Percentiles rank a stretch among this genome's conserved stretches.
Conservation (phyloP, 2,888 invertebrate species). For the Caenorhabditis sp. region DNA sequence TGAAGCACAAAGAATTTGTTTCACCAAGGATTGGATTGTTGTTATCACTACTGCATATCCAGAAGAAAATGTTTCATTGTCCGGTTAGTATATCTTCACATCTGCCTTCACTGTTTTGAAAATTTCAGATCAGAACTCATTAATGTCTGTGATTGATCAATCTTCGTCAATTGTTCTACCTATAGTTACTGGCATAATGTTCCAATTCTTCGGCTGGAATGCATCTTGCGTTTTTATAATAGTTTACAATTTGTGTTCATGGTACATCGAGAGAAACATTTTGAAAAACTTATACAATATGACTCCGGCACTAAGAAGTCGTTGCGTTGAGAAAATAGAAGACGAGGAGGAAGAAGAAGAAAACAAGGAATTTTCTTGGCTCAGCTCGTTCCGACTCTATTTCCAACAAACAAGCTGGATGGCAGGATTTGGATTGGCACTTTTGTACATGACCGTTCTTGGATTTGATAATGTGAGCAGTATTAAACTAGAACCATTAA, state of each 20-base stretch:
- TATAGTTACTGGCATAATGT: slow-evolving; percentile 44
- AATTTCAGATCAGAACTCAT: slow-evolving; percentile 59
- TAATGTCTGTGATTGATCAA: slow-evolving; percentile 57
- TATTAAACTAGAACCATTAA: no score
- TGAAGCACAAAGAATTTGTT: slow-evolving; percentile 63
- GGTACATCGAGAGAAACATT: slow-evolving; percentile 55
- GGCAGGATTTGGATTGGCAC: slow-evolving; percentile 59
- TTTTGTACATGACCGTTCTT: slow-evolving; percentile 65
- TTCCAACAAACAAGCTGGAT: slow-evolving; percentile 51
- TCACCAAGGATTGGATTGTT: slow-evolving; percentile 67
- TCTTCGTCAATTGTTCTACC: slow-evolving; percentile 52
- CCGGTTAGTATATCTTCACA: not conserved
- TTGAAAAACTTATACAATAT: slow-evolving; percentile 46
- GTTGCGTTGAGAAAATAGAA: slow-evolving; percentile 3
- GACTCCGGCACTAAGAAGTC: slow-evolving; percentile 29
- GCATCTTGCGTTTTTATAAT: slow-evolving; percentile 36
- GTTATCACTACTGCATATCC: slow-evolving; percentile 44
- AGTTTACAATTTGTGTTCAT: slow-evolving; percentile 58
- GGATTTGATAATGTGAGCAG: slow-evolving; percentile 63
- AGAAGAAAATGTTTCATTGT: slow-evolving; percentile 7
- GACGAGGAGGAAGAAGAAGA: not conserved
- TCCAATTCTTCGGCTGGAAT: slow-evolving; percentile 25
- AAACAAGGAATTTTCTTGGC: not conserved
- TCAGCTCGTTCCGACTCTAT: slow-evolving; percentile 28
- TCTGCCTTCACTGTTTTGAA: no score